Evolutionary conservation across 2,113 vertebrate species (phyloP), one percentile per base, ranked within the genome.

Genomic region (Cyprinodon brontotheroides): DNA sequence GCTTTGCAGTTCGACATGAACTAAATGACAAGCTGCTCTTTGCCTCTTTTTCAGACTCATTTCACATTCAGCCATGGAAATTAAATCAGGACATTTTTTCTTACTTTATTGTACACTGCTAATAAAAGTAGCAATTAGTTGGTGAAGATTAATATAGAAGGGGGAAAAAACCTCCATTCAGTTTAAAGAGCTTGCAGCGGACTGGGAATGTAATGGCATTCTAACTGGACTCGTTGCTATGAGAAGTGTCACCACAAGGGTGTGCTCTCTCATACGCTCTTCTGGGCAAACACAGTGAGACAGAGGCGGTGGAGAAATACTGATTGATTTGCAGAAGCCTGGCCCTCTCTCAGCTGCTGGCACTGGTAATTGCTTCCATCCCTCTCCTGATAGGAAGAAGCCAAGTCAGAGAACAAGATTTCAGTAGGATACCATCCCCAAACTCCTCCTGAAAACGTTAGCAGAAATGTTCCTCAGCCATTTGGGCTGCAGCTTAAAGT

Each of bases 321-420:
- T 89, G 92, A 93, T 93, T 89, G 86, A 94, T 89, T 85, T 86
- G 82, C 84, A 78, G 82, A 82, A 85, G 75, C 78, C 80, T 87
- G 89, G 91, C 83, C 78, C 83, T 72, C 80, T 86, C 85, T 89
- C 85, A 84, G 88, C 82, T 85, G 81, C 92, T 90, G 88, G 82
- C 3, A 75, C 86, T 90, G 86, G 86, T 90, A 93, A 92, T 92
- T 92, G 89, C 90, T 90, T 91, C 91, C 89, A 88, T 89, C 77
- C 86, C 87, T 82, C 86, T 83, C 72, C 85, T 65, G 75, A 71
- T 76, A 11, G 29, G 62, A 77, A 85, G 87, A 5, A 83, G 83
- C 77, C 20, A 77, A 77, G 79, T 9, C 80, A 87, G 84, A 81
- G 77, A 87, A 83, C 81, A 73, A 43, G 85, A 87, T 86, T 82